Conservation (phyloP, 2,113 vertebrate genomes). For the Vimba vimba region DNA sequence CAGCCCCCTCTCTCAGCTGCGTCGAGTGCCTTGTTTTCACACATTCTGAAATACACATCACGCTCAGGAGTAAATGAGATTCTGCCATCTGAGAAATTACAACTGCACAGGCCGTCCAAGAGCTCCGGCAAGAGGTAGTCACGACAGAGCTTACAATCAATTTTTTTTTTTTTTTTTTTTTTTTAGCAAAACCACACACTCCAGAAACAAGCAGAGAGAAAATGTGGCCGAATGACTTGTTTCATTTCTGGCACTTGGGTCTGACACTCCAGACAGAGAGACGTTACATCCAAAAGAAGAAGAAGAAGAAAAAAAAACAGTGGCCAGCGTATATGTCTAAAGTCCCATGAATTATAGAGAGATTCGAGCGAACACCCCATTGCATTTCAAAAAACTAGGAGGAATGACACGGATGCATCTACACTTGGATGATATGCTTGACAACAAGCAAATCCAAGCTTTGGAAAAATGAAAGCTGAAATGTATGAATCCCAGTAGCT, state of each 20-base stretch:
- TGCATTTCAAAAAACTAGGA: slow-evolving; percentile 6
- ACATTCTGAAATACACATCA: slow-evolving; percentile 52
- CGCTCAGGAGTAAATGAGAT: slow-evolving; percentile 50
- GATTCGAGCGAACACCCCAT: background rate
- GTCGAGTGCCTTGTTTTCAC: slow-evolving; percentile 49
- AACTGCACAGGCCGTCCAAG: slow-evolving; percentile 44
- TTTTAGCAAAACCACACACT: slow-evolving; percentile 11
- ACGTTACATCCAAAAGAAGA: background rate
- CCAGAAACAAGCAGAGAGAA: background rate
- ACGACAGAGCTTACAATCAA: slow-evolving; percentile 50
- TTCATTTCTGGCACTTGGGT: slow-evolving; percentile 25
- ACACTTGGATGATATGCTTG: slow-evolving; percentile 20
- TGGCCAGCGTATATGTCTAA: too few relatives aligned
- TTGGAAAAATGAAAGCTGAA: slow-evolving; percentile 2
- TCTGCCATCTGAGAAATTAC: slow-evolving; percentile 55
- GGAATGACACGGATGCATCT: background rate
- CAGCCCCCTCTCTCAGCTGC: slow-evolving; percentile 27
- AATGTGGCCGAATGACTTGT: slow-evolving; percentile 27
- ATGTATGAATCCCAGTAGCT: background rate
- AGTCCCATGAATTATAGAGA: slow-evolving; percentile 3
- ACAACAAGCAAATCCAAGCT: slow-evolving; percentile 25
- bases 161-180: slow-evolving; percentile 44
- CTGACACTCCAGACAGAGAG: slow-evolving; percentile 14
- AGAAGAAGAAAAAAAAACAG: background rate
- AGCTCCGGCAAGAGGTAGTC: slow-evolving; percentile 41